phyloP scores from a whole-genome alignment of 2,113 vertebrate species.

The Lepus americanus region DNA sequence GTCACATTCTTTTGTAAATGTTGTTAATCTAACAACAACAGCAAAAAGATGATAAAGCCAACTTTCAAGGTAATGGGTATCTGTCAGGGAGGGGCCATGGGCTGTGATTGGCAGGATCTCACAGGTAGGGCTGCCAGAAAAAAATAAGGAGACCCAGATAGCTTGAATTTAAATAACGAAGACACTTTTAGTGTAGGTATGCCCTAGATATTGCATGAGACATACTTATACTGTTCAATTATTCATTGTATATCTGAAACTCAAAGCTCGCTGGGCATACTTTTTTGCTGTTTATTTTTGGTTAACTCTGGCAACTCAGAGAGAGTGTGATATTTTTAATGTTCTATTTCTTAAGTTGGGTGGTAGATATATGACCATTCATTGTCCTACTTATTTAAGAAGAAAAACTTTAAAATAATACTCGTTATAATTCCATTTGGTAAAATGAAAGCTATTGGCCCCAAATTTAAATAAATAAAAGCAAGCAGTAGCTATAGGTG shows the following conservation, averaged over 20 bases:
- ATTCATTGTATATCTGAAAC: conserved; percentile 16
- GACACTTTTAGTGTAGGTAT: not conserved
- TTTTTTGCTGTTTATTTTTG: conserved; percentile 13
- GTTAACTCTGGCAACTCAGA: not conserved
- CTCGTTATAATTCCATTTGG: not conserved
- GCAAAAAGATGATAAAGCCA: not conserved
- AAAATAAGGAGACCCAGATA: not conserved
- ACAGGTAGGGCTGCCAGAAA: not conserved
- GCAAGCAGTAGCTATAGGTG: not conserved
- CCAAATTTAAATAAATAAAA: not conserved
- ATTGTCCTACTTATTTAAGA: conserved; percentile 24
- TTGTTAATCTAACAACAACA: not conserved
- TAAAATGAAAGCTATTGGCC: not conserved
- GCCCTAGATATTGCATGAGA: not conserved
- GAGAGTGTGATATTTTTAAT: not conserved
- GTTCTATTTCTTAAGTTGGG: not conserved
- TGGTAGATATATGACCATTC: not conserved
- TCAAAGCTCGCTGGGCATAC: not conserved
- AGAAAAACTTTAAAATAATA: not conserved
- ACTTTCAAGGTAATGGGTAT: not conserved
- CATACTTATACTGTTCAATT: not conserved
- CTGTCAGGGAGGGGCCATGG: not conserved
- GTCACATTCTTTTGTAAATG: not conserved
- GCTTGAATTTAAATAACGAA: conserved; percentile 26
- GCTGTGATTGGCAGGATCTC: not conserved